Conservation (phyloP, 1,140 invertebrate species). For the Hylaeus anthracinus region DNA sequence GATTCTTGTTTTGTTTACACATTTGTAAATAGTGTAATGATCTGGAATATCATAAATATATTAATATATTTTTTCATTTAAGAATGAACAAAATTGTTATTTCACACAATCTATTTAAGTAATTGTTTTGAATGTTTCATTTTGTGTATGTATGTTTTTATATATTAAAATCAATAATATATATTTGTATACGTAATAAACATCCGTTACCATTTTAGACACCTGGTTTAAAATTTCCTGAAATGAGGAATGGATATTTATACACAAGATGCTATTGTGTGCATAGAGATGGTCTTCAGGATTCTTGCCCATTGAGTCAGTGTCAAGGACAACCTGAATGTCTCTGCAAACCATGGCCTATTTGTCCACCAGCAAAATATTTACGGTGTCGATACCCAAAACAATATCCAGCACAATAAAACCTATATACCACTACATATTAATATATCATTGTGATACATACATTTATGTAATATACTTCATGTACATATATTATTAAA, state of each 20-base stretch:
- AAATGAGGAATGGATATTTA: constrained; percentile 85
- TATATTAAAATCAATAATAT: neutral
- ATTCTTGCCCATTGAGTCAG: constrained; percentile 84
- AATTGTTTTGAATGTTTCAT: no score
- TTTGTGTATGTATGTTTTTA: neutral
- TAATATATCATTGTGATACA: neutral
- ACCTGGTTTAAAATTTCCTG: constrained; percentile 71
- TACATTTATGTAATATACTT: neutral
- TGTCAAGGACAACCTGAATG: constrained; percentile 85
- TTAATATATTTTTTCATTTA: no score
- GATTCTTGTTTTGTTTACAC: no score
- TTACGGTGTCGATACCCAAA: constrained; percentile 60
- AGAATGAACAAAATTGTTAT: no score
- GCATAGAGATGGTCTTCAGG: constrained; percentile 87
- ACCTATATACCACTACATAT: neutral
- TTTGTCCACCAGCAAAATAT: constrained; percentile 82
- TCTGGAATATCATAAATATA: no score
- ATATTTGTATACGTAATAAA: neutral
- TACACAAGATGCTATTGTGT: constrained; percentile 86
- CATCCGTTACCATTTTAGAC: constrained; percentile 21
- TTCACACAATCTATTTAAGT: no score
- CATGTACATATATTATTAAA: neutral
- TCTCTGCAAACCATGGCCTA: constrained; percentile 83
- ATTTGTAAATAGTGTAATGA: no score
- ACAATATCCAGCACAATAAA: constrained; percentile 12